Evolutionary conservation across 2,113 vertebrate species (phyloP).

Genomic region (Dicentrarchus labrax): DNA sequence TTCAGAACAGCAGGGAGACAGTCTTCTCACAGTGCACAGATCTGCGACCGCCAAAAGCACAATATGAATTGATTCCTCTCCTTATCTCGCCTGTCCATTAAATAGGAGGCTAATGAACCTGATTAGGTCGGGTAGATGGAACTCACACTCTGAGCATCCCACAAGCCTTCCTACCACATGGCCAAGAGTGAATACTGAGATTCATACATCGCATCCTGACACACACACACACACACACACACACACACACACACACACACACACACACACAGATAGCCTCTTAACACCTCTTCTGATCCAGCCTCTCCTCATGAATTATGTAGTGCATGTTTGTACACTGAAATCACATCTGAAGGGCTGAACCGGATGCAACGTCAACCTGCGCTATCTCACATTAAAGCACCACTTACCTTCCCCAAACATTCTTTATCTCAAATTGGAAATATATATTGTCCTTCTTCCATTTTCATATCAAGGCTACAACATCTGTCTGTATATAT

Average conservation of each 20-base stretch:
- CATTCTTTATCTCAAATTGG: slow-evolving; percentile 61
- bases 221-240: background rate
- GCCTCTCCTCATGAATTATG: slow-evolving; percentile 68
- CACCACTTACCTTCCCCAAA: slow-evolving; percentile 15
- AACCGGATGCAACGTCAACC: slow-evolving; percentile 14
- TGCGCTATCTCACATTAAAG: slow-evolving; percentile 23
- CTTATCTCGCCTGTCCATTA: slow-evolving; percentile 53
- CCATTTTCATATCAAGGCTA: slow-evolving; percentile 19
- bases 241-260: background rate
- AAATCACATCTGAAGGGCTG: slow-evolving; percentile 52
- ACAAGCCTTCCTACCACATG: slow-evolving; percentile 31
- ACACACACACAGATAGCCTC: slow-evolving; percentile 21
- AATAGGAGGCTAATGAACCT: slow-evolving; percentile 63
- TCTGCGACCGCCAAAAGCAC: slow-evolving; percentile 56
- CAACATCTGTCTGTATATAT: background rate
- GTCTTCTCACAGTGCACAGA: background rate
- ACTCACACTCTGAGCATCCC: slow-evolving; percentile 39
- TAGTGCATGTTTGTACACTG: slow-evolving; percentile 42
- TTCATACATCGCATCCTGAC: slow-evolving; percentile 21
- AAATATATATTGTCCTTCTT: slow-evolving; percentile 20
- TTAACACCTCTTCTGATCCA: slow-evolving; percentile 25
- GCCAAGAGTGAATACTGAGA: slow-evolving; percentile 5
- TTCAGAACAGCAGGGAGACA: slow-evolving; percentile 41
- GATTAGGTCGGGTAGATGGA: slow-evolving; percentile 44
- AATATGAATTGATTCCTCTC: slow-evolving; percentile 66